A percentile compares a stretch with the other conserved stretches of the same genome.
These are phyloP conservation scores for Leucophenga montana DNA, from an alignment of 2,888 invertebrate species.

Conservation along the genomic window DNA sequence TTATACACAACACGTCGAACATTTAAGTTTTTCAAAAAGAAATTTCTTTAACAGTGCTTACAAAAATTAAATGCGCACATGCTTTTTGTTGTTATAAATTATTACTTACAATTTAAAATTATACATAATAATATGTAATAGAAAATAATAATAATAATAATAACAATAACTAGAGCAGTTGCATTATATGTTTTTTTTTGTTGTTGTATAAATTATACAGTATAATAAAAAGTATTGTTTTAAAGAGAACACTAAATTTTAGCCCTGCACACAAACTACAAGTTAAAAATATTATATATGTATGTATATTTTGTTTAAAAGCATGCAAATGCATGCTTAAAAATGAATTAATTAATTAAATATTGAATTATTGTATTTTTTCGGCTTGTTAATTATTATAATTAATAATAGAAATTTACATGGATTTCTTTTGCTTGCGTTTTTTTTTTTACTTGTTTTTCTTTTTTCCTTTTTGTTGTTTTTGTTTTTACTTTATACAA, in stretches of 20 bases:
- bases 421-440: background rate
- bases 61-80: constrained; percentile 30
- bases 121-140: too few relatives aligned
- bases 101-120: too few relatives aligned
- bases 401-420: constrained; percentile 2
- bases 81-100: too few relatives aligned
- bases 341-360: constrained; percentile 17
- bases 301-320: constrained; percentile 14
- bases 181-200: background rate
- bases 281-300: constrained; percentile 9
- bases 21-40: too few relatives aligned
- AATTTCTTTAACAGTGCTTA: constrained; percentile 21
- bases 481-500: constrained; percentile 23
- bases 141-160: background rate
- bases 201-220: background rate
- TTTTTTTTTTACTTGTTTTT: background rate
- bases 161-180: constrained; percentile 5
- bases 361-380: constrained; percentile 8
- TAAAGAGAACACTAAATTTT: constrained; percentile 24
- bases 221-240: background rate
- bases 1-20: too few relatives aligned
- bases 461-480: background rate
- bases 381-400: constrained; percentile 24
- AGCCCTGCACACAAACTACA: constrained; percentile 32
- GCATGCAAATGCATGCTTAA: background rate